Percentiles rank a stretch among this genome's conserved stretches.
phyloP scores from a whole-genome alignment of 2,888 invertebrate species.

The Abrostola tripartita region DNA sequence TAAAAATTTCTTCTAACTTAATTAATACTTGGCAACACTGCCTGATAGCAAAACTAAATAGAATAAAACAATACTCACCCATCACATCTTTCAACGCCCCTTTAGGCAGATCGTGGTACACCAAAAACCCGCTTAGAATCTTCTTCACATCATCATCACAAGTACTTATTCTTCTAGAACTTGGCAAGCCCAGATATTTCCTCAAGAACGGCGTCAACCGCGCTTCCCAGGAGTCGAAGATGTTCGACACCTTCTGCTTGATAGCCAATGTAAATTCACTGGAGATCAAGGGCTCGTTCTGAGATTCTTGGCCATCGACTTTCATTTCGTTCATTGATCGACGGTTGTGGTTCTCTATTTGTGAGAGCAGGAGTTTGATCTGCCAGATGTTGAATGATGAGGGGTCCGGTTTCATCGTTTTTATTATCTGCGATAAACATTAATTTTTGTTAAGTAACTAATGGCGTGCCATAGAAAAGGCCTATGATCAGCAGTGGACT shows the following conservation, averaged over 20 bases:
- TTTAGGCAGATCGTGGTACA: conserved; percentile 89
- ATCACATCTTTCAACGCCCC: conserved; percentile 66
- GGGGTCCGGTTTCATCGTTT: conserved; percentile 85
- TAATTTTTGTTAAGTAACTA: too few relatives aligned
- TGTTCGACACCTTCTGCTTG: conserved; percentile 86
- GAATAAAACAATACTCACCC: conserved; percentile 39
- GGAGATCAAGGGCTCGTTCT: conserved; percentile 85
- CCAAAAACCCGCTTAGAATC: conserved; percentile 86
- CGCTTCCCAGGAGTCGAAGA: conserved; percentile 88
- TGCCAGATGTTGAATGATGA: conserved; percentile 91
- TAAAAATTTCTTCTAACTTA: too few relatives aligned
- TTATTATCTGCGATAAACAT: conserved; percentile 83
- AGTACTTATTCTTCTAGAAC: conserved; percentile 64
- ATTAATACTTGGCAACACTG: too few relatives aligned
- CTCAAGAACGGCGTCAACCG: conserved; percentile 79
- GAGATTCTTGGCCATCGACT: conserved; percentile 70
- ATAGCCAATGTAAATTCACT: conserved; percentile 89
- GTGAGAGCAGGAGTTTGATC: conserved; percentile 90
- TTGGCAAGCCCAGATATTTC: conserved; percentile 84
- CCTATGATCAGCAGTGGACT: too few relatives aligned
- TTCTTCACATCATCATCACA: conserved; percentile 74
- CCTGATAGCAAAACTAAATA: too few relatives aligned
- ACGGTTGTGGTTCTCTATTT: conserved; percentile 79
- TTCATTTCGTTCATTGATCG: conserved; percentile 68
- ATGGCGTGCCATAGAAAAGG: too few relatives aligned